A percentile compares a stretch with the other conserved stretches of the same genome.
Conservation (phyloP, 1,140 invertebrate genomes). For the Watersipora subatra region DNA sequence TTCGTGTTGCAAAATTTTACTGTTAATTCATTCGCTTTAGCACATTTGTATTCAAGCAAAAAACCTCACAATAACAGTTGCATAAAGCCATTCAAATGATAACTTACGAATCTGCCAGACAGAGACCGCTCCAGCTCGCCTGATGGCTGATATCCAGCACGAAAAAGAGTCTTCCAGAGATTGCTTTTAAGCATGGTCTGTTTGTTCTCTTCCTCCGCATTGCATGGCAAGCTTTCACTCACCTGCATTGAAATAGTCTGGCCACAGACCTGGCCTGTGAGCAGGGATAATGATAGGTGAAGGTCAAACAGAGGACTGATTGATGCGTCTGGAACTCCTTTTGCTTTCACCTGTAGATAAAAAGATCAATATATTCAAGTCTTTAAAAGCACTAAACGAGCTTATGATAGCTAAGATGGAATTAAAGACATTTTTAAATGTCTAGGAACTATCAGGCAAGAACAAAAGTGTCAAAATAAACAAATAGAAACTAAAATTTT, state of each 20-base stretch:
- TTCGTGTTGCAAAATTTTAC: no score
- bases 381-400: no score
- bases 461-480: no score
- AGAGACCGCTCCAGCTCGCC: constrained; percentile 31
- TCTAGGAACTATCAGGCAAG: no score
- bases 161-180: constrained; percentile 34
- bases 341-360: constrained; percentile 33
- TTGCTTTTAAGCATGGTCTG: constrained; percentile 31
- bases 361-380: no score
- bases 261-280: constrained; percentile 32
- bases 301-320: constrained; percentile 34
- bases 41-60: no score
- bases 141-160: constrained; percentile 24
- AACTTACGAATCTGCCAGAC: constrained; percentile 24
- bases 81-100: no score
- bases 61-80: no score
- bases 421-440: no score
- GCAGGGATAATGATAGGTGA: constrained; percentile 27
- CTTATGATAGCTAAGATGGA: no score
- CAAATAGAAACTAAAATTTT: no score
- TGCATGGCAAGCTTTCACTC: constrained; percentile 14
- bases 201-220: constrained; percentile 18
- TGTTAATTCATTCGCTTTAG: no score
- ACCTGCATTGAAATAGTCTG: constrained; percentile 26
- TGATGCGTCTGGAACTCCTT: constrained; percentile 32